Evolutionary conservation across 1,140 invertebrate genomes (phyloP).

Genomic region (Anagrus nilaparvatae): DNA sequence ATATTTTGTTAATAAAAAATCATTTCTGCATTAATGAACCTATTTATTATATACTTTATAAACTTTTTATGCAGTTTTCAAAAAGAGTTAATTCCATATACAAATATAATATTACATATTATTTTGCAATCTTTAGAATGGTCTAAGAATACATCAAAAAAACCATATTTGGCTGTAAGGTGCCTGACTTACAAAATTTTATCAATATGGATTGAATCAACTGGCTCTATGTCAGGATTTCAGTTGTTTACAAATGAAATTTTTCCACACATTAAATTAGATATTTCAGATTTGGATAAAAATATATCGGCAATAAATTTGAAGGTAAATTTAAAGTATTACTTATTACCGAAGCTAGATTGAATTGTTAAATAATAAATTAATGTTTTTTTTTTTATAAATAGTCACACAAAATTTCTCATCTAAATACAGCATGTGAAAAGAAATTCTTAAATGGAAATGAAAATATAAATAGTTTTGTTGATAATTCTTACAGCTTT

Average conservation of each 20-base stretch:
- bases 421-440: too few relatives aligned
- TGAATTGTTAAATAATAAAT: too few relatives aligned
- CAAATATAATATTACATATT: slow-evolving; percentile 2
- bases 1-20: neutral
- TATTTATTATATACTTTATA: neutral
- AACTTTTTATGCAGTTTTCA: slow-evolving; percentile 6
- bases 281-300: slow-evolving; percentile 1
- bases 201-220: slow-evolving; percentile 5
- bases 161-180: slow-evolving; percentile 3
- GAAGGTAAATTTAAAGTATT: too few relatives aligned
- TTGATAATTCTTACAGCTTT: too few relatives aligned
- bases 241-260: slow-evolving; percentile 6
- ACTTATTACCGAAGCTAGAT: too few relatives aligned
- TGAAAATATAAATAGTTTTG: too few relatives aligned
- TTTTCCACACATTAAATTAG: slow-evolving; percentile 3
- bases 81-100: slow-evolving; percentile 7
- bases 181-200: slow-evolving; percentile 4
- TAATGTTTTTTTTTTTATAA: too few relatives aligned
- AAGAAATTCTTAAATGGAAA: too few relatives aligned
- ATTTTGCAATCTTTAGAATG: slow-evolving; percentile 11
- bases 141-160: neutral
- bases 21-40: neutral
- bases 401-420: too few relatives aligned
- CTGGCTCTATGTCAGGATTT: slow-evolving; percentile 10
- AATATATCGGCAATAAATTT: neutral